Evolutionary conservation across 2,888 invertebrate genomes (phyloP).

Genomic region (Latrodectus elegans): DNA sequence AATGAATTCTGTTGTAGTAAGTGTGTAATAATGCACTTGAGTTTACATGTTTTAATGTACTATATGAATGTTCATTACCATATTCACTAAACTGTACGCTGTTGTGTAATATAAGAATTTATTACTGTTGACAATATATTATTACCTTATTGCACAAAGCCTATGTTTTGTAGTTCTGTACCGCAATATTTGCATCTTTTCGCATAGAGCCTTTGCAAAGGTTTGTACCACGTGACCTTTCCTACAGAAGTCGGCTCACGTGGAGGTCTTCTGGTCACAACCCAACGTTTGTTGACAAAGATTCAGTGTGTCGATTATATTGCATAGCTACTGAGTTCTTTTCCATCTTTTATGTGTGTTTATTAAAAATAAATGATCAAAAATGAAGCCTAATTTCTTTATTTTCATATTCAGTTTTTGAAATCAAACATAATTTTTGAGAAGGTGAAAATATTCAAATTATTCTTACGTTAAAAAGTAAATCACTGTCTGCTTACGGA

Average conservation of each 20-base stretch:
- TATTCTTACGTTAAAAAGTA: too few species aligned
- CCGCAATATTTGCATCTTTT: slow-evolving; percentile 40
- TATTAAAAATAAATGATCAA: slow-evolving; percentile 52
- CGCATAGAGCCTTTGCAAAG: background rate
- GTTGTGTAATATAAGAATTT: slow-evolving; percentile 69
- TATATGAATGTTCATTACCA: background rate
- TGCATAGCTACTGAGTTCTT: slow-evolving; percentile 46
- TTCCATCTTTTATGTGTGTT: slow-evolving; percentile 58
- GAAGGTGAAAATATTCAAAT: too few species aligned
- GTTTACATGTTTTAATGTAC: background rate
- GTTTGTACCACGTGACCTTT: background rate
- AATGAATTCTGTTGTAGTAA: too few species aligned
- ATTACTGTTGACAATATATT: slow-evolving; percentile 60
- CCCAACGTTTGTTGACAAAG: background rate
- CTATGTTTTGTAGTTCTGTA: slow-evolving; percentile 56
- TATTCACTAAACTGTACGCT: slow-evolving; percentile 10
- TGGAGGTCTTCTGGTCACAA: background rate
- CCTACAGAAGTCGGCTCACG: background rate
- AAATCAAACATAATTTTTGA: too few species aligned
- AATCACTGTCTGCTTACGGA: too few species aligned
- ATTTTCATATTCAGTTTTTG: too few species aligned
- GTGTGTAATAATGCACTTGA: too few species aligned
- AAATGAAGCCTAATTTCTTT: too few species aligned
- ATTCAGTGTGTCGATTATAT: slow-evolving; percentile 37
- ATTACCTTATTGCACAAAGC: slow-evolving; percentile 51